Conservation (phyloP, 2,113 vertebrate species). For the Sterna hirundo region DNA sequence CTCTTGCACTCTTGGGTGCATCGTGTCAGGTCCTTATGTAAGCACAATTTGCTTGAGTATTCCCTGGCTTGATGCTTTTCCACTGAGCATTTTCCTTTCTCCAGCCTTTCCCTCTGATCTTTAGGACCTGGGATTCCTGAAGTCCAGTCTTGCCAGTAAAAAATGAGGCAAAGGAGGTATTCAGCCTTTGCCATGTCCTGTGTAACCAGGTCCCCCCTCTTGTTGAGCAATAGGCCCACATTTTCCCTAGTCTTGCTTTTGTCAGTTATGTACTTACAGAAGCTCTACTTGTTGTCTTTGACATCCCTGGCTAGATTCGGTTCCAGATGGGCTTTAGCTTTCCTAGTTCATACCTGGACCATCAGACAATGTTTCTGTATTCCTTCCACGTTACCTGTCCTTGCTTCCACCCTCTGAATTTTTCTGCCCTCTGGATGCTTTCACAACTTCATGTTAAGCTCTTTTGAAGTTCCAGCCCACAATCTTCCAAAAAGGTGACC, state of each 20-base stretch:
- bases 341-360: not conserved
- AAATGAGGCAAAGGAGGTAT: not conserved
- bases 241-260: not conserved
- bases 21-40: not conserved
- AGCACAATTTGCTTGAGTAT: not conserved
- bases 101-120: not conserved
- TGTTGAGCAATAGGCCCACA: not conserved
- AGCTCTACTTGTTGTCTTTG: not conserved
- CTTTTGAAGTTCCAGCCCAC: not conserved
- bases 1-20: not conserved
- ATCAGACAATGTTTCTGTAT: accelerated
- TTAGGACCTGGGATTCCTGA: not conserved
- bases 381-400: not conserved
- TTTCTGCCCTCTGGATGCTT: not conserved
- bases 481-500: not conserved
- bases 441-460: not conserved
- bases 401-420: not conserved
- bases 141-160: not conserved
- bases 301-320: not conserved
- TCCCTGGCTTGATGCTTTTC: not conserved
- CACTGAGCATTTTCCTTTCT: not conserved
- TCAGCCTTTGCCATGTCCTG: not conserved
- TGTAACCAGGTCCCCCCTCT: not conserved
- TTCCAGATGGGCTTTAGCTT: not conserved
- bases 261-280: not conserved